Conservation (phyloP, 2,113 vertebrate genomes). For the Brienomyrus longianalis region DNA sequence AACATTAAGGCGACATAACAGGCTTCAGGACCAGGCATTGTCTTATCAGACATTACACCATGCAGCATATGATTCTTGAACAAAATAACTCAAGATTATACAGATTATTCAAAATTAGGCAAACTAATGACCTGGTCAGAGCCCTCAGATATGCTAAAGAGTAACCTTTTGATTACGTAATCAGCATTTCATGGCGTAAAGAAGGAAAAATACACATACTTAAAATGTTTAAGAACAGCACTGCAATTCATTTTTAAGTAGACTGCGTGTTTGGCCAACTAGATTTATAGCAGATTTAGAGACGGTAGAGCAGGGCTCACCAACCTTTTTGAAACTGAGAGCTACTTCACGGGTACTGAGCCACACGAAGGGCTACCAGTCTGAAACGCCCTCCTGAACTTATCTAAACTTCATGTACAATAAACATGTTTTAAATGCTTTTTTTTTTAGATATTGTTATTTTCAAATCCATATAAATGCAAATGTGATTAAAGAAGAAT, state of each 20-base stretch:
- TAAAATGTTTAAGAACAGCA: not conserved
- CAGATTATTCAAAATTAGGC: not conserved
- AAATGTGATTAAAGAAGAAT: no score
- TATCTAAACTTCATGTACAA: no score
- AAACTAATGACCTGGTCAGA: not conserved
- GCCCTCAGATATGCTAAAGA: not conserved
- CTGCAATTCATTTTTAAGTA: not conserved
- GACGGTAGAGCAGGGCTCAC: not conserved
- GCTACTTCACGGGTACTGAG: no score
- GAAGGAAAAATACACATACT: not conserved
- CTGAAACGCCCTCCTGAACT: no score
- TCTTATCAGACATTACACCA: not conserved
- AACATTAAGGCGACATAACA: constrained; percentile 15
- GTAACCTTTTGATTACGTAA: not conserved
- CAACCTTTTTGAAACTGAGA: no score
- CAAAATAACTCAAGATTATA: not conserved
- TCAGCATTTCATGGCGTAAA: not conserved
- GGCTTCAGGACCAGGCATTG: not conserved
- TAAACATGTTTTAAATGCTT: no score
- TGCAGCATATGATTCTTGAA: not conserved
- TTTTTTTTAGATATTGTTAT: no score
- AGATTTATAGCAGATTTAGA: not conserved
- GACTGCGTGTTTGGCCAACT: not conserved
- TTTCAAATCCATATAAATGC: no score
- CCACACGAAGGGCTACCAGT: no score